phyloP scores from a whole-genome alignment of 1,140 invertebrate genomes.

The Melanaphis sacchari region DNA sequence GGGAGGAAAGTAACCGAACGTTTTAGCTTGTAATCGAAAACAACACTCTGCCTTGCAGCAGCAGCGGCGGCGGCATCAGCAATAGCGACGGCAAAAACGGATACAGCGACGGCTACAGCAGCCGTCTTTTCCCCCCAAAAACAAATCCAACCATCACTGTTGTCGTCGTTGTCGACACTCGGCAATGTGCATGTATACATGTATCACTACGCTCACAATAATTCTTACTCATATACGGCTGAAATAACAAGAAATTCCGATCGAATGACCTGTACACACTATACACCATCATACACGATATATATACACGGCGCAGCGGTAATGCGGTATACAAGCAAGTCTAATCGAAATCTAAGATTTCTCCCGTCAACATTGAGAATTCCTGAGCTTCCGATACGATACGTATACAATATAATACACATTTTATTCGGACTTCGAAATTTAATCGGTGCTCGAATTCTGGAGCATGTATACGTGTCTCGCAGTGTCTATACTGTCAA shows the following conservation, averaged over 20 bases:
- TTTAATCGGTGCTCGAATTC: not conserved
- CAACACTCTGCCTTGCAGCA: not conserved
- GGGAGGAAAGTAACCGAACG: constrained; percentile 5
- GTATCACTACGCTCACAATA: not conserved
- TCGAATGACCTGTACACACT: not conserved
- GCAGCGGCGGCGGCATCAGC: not conserved
- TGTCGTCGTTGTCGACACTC: not conserved
- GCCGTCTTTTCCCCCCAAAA: not conserved
- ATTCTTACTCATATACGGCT: not conserved
- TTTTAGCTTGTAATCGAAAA: constrained; percentile 42
- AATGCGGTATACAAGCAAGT: not conserved
- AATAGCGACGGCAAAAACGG: not conserved
- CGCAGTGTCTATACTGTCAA: not conserved
- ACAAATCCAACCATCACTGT: not conserved
- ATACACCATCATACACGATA: not conserved
- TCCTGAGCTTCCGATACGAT: constrained; percentile 11
- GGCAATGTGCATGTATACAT: not conserved
- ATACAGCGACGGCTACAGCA: not conserved
- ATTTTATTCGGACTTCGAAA: not conserved
- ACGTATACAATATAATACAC: not conserved
- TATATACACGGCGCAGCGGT: not conserved
- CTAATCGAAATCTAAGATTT: constrained; percentile 40
- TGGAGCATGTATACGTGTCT: not conserved
- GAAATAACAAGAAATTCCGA: not conserved
- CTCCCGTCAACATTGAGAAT: not conserved